These are phyloP conservation scores for Drosophila ironensis DNA, from an alignment of 1,140 invertebrate species.

Conservation along the genomic window DNA sequence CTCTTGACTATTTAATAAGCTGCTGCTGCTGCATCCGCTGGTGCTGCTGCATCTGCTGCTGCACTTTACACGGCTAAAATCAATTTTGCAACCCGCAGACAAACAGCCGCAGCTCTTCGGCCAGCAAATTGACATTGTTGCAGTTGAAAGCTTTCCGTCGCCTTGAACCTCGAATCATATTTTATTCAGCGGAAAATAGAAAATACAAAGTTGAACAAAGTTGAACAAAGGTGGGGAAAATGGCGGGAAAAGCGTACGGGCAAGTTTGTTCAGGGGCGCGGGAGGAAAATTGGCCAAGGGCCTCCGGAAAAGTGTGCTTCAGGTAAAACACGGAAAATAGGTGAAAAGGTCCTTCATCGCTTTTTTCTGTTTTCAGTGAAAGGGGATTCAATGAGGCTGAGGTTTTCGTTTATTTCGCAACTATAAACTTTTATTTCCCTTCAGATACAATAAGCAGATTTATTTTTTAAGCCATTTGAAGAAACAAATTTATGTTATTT, in stretches of 20 bases:
- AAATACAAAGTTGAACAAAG: background rate
- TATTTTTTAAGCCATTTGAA: no score
- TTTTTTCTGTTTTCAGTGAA: no score
- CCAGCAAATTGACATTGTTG: conserved; percentile 44
- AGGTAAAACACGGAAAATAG: background rate
- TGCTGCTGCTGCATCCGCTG: no score
- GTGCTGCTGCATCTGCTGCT: no score
- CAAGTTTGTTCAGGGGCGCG: conserved; percentile 21
- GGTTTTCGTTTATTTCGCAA: background rate
- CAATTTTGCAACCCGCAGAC: conserved; percentile 32
- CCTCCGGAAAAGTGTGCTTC: conserved; percentile 16
- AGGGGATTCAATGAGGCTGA: conserved; percentile 21
- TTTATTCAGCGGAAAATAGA: conserved; percentile 42
- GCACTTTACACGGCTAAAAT: conserved; percentile 19
- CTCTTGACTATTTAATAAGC: conserved; percentile 37
- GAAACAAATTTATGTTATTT: no score
- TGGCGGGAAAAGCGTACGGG: background rate
- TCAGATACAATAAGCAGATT: no score
- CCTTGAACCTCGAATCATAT: conserved; percentile 51
- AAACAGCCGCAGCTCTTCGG: conserved; percentile 30
- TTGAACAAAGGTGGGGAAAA: no score
- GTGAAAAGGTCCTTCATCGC: conserved; percentile 10
- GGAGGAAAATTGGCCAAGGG: conserved; percentile 9
- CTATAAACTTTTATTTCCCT: no score
- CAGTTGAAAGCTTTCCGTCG: conserved; percentile 35